Base-by-base conservation (phyloP, 1,140 invertebrate genomes). In the Drosophila trapezifrons region DNA sequence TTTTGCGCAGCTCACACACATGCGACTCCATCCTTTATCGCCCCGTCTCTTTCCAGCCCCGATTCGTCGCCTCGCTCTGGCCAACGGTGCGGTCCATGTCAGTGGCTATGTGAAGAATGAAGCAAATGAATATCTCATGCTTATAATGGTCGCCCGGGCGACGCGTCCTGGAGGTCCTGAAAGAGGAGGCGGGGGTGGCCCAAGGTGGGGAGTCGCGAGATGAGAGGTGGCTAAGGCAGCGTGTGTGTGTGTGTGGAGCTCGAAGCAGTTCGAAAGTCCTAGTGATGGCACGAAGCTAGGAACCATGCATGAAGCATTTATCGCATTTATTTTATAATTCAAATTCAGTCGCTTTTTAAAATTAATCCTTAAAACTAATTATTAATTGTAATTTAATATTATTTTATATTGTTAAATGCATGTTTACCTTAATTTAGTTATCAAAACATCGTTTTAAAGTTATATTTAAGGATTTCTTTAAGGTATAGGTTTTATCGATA, bases 61-160 rank as follows among this genome's bases (percentile, higher is more conserved):
- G 29, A 78, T 76, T 25, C 56, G 58, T 55, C 54, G 56, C 40
- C 80, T 80, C 80, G 49, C 54, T 83, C 80, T 76, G 65, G 59
- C 71, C 66, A 32, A 69, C 35, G 27, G 25, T 15, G 15, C 35
- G 46, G 40, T 81, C 82, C 83, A 87, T 79, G 79, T 60, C 80
- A 80, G 72, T 84, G 80, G 80, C 80, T 83, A 83, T 83, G 80
- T 84, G 80, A 83, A 84, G 80, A 84, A 84, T 84, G 80, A 75
- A 84, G 80, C 83, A 86, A 86, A 86, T 86, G 83, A 86, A 86
- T 86, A 86, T 87, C 83, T 82, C 76, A 76, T 86, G 82, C 83
- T 86, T 86, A 86, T 87, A 87, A 86, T 86, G 82, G 82, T 86
- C 80, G 82, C 83, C 82, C 58, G 70, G 74, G 82, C 82, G 56